Conservation (phyloP, 2,888 invertebrate genomes). For the Epinotia demarniana region DNA sequence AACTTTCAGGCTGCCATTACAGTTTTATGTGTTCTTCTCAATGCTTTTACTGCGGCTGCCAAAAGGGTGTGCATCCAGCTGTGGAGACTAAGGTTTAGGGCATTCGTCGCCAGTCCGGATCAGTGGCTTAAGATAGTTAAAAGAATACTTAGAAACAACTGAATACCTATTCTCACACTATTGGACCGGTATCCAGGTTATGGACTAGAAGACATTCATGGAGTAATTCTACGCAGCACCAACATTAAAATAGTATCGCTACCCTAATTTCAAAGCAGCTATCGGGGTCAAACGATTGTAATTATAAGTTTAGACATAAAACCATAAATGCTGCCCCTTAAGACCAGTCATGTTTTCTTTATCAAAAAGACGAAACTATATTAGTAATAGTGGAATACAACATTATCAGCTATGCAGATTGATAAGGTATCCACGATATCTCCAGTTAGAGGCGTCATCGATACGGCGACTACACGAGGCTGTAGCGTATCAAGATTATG, state of each 20-base stretch:
- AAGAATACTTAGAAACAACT: not conserved
- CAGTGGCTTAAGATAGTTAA: conserved; percentile 5
- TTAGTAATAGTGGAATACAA: conserved; percentile 26
- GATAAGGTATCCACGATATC: conserved; percentile 34
- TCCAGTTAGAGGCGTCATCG: conserved; percentile 30
- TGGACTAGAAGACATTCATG: not conserved
- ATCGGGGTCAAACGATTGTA: not conserved
- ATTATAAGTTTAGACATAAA: not conserved
- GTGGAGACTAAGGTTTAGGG: not conserved
- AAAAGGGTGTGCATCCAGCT: conserved; percentile 22
- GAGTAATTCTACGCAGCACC: not conserved
- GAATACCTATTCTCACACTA: not conserved
- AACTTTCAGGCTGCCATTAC: not conserved
- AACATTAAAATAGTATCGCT: not conserved
- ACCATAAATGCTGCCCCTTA: not conserved
- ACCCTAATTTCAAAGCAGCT: not conserved
- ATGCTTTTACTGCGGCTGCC: conserved; percentile 14
- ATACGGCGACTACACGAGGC: conserved; percentile 23
- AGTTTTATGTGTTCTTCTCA: conserved; percentile 16
- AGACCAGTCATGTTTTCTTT: not conserved
- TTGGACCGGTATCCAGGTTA: not conserved
- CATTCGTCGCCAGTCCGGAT: conserved; percentile 1
- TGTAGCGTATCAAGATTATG: conserved; percentile 3
- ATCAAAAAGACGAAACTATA: conserved; percentile 26
- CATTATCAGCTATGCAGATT: conserved; percentile 38